A percentile compares a stretch with the other conserved stretches of the same genome.
These are phyloP conservation scores for Lophochroa leadbeateri DNA, from an alignment of 2,113 vertebrate species.

Conservation along the genomic window DNA sequence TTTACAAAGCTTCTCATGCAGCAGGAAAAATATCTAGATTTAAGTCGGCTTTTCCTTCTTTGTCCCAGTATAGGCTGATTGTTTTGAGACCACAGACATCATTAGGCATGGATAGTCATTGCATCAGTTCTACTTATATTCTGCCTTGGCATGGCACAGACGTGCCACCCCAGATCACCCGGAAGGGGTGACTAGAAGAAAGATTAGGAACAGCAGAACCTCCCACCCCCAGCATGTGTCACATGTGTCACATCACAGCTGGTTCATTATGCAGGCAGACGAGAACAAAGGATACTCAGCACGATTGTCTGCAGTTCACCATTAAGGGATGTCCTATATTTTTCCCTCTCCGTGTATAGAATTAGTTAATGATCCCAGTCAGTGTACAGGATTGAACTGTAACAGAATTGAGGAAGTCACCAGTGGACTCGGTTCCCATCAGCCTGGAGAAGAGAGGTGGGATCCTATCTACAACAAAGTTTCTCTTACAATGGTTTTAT, in stretches of 20 bases:
- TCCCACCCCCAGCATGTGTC: background rate
- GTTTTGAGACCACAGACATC: background rate
- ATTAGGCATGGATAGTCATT: background rate
- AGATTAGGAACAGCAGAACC: background rate
- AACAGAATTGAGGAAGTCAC: background rate
- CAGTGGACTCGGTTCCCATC: background rate
- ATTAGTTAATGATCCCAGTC: background rate
- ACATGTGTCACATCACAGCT: background rate
- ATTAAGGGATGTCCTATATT: slow-evolving; percentile 1
- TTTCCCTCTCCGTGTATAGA: background rate
- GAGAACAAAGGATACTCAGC: slow-evolving; percentile 13
- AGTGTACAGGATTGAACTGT: background rate
- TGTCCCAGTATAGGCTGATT: background rate
- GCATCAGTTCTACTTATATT: background rate
- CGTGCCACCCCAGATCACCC: background rate
- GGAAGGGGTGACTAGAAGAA: background rate
- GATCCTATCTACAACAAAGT: background rate
- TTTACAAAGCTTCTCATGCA: background rate
- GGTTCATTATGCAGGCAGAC: background rate
- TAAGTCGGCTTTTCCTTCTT: background rate
- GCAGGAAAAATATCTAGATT: background rate
- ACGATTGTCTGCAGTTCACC: background rate
- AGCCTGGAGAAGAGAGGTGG: background rate
- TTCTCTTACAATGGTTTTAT: background rate
- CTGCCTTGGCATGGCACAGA: background rate